Evolutionary conservation across 2,113 vertebrate species (phyloP).

Genomic region (Gobiocypris rarus): DNA sequence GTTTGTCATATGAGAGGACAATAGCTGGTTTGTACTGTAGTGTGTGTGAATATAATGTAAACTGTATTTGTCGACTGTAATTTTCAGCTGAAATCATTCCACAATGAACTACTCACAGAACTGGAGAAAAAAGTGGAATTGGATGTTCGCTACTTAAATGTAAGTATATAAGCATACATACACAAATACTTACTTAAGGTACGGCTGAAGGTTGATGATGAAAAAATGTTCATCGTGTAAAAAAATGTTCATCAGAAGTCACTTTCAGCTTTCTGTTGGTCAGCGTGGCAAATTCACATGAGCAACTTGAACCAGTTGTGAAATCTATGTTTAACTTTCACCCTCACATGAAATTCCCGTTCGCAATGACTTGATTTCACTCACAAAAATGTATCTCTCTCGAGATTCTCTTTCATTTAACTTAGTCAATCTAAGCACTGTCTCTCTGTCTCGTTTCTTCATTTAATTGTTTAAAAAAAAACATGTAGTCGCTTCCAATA

Average conservation of each 20-base stretch:
- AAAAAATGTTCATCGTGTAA: neutral
- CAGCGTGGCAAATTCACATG: neutral
- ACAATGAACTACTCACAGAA: slow-evolving; percentile 93
- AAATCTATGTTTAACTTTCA: neutral
- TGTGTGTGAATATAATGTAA: neutral
- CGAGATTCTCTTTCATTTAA: neutral
- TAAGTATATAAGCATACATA: slow-evolving; percentile 71
- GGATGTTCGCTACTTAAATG: slow-evolving; percentile 94
- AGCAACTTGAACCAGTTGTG: neutral
- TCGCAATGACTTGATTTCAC: too few relatives aligned
- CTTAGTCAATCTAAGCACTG: neutral
- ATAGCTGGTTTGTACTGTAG: neutral
- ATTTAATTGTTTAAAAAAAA: neutral
- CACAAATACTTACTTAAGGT: too few relatives aligned
- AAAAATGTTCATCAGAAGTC: neutral
- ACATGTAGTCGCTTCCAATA: neutral
- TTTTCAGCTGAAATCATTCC: slow-evolving; percentile 93
- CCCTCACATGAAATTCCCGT: neutral
- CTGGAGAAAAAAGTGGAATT: slow-evolving; percentile 99
- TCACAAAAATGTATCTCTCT: neutral
- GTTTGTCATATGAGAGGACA: neutral
- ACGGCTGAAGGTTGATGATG: too few relatives aligned
- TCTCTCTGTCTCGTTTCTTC: neutral
- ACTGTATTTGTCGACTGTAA: slow-evolving; percentile 14
- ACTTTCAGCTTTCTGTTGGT: neutral